Conservation (phyloP, 2,888 invertebrate species). For the Cephus runcator region DNA sequence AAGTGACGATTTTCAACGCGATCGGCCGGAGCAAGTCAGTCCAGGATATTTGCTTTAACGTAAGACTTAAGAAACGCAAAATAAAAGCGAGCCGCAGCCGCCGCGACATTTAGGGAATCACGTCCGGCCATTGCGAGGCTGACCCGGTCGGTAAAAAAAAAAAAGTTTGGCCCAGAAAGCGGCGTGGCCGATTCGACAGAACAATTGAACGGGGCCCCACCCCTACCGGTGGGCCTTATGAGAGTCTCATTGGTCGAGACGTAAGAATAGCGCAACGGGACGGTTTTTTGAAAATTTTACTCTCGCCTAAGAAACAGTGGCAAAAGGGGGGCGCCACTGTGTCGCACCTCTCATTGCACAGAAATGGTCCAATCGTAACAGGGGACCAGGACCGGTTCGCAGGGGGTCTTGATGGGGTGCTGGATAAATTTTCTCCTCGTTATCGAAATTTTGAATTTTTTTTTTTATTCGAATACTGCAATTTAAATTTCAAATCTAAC, state of each 20-base stretch:
- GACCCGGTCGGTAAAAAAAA: conserved; percentile 27
- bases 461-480: no score
- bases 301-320: conserved; percentile 12
- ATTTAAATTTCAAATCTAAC: neutral
- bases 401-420: conserved; percentile 22
- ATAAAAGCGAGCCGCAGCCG: conserved; percentile 27
- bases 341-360: conserved; percentile 29
- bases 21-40: conserved; percentile 25
- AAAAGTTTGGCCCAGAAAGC: conserved; percentile 13
- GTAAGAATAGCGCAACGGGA: conserved; percentile 53
- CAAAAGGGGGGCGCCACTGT: conserved; percentile 25
- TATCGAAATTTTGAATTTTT: no score
- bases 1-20: conserved; percentile 49
- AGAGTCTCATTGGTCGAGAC: conserved; percentile 36
- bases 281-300: conserved; percentile 36
- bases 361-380: conserved; percentile 41
- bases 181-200: conserved; percentile 25
- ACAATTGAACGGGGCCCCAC: conserved; percentile 17
- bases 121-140: conserved; percentile 41
- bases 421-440: no score
- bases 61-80: conserved; percentile 25
- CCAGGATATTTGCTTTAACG: conserved; percentile 57
- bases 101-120: conserved; percentile 38
- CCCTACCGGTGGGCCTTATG: neutral
- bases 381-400: conserved; percentile 21